Base-by-base conservation (phyloP, 2,113 vertebrate genomes). In the Struthio camelus region DNA sequence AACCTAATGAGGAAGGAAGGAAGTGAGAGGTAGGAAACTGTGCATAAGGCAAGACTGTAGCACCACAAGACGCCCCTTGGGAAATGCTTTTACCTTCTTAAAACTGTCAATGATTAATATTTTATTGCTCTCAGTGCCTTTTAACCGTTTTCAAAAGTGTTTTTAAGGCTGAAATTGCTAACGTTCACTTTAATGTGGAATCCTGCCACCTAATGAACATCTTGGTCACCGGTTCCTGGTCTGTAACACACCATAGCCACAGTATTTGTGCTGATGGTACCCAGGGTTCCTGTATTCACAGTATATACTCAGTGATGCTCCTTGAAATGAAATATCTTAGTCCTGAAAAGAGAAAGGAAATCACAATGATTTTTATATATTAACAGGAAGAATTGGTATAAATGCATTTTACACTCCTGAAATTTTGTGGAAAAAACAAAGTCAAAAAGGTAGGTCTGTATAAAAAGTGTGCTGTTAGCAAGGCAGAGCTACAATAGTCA, bases 1-100 rank as follows among this genome's bases (percentile, higher is more conserved):
- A 97, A 97, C 96, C 94, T 98, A 97, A 98, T 96, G 98, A 98
- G 96, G 96, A 97, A 97, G 96, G 96, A 97, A 97, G 96, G 97
- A 98, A 98, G 96, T 89, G 92, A 97, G 96, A 96, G 96, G 92
- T 92, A 97, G 94, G 94, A 97, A 96, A 96, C 93, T 64, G 84
- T 92, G 92, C 76, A 95, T 48, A 76, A 95, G 92, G 93, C 94
- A 95, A 95, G 94, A 87, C 62, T 85, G 87, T 70, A 96, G 86
- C 92, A 94, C 87, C 92, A 94, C 83, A 90, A 97, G 91, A 84
- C 95, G 64, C 59, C 95, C 69, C 85, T 84, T 42, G 86, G 94
- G 94, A 94, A 94, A 90, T 58, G n/a, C 89, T 91, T 94, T 97
- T 87, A 67, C 84, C 86, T 97, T 95, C 62, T 95, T 91, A 90